Base-by-base conservation (phyloP, 2,888 invertebrate genomes). In the Hemicrepidius hirtus region DNA sequence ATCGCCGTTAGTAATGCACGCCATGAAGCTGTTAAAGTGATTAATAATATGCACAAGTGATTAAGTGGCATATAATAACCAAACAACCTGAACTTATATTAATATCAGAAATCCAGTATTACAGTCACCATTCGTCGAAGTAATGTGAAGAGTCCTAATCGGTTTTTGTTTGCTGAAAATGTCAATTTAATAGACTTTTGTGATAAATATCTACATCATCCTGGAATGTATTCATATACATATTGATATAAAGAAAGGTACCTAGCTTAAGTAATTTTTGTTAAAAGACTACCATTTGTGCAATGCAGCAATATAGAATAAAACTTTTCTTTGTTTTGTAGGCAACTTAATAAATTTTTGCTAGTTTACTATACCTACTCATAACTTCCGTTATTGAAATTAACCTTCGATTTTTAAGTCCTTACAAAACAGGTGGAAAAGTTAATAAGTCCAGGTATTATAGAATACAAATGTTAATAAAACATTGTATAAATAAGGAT, bases 401-500 rank as follows among this genome's bases (percentile, higher is more conserved):
- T 18, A 20, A n/a, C 4, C 46, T 10, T 2, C 46, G 18, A 50
- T 32, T 24, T 20, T 35, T 55, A 63, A 20, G 50, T 50, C 50
- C 50, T 64, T 20, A 63, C 24, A 63, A 53, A 60, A 41, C 53
- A 37, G 37, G 35, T 18, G 50, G 32, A 40, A 60, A 62, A 49
- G 28, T 67, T 59, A 62, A 40, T 21, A 59, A 44, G 40, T 46
- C 50, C 60, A 70, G 28, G 57, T 64, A 35, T 64, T 70, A 32
- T 59, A 60, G 50, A 32, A 68, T 63, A 68, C 55, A 32, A 64
- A 57, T 60, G 68, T 74, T 69, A 67, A 74, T 67, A 62, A 67
- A 35, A 62, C 62, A 74, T 65, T 68, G 68, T 76, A 74, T 76
- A 76, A 70, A 75, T 77, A 78, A 75, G 71, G 72, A 78, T 76